Percentiles rank a stretch among this genome's conserved stretches.
phyloP scores from a whole-genome alignment of 2,888 invertebrate genomes.

The Phortica magna region DNA sequence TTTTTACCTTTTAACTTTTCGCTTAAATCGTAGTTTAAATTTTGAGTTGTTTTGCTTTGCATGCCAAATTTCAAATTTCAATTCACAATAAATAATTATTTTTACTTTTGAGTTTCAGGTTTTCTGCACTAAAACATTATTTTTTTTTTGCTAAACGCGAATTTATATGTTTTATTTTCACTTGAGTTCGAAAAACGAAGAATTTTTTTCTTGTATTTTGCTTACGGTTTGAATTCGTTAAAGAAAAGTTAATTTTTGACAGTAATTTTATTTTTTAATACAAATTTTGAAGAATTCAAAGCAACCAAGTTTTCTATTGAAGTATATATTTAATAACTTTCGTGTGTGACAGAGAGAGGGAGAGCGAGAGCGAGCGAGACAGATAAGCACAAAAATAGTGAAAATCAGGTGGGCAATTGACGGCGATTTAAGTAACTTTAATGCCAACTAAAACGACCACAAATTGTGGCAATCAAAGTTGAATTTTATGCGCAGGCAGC shows the following conservation, averaged over 20 bases:
- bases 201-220: not conserved
- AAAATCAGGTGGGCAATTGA: slow-evolving; percentile 13
- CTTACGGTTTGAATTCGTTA: not conserved
- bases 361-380: not conserved
- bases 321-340: not conserved
- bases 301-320: not conserved
- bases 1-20: not conserved
- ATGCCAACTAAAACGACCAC: slow-evolving; percentile 7
- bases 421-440: not conserved
- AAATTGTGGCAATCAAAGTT: slow-evolving; percentile 22
- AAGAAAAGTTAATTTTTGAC: too few relatives aligned
- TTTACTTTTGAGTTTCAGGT: too few relatives aligned
- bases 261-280: too few relatives aligned
- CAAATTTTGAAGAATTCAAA: not conserved
- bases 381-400: not conserved
- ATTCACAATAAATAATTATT: too few relatives aligned
- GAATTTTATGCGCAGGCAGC: slow-evolving; percentile 50
- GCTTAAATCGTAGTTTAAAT: too few relatives aligned
- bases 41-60: not conserved
- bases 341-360: not conserved
- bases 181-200: not conserved
- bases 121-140: too few relatives aligned
- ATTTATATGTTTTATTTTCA: slow-evolving; percentile 8
- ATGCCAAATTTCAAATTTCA: too few relatives aligned
- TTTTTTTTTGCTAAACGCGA: slow-evolving; percentile 4